Percentiles rank a stretch among this genome's conserved stretches.
phyloP scores from a whole-genome alignment of 37 sponge, comb jelly and placozoan genomes.

The Hexactinellida sp. region DNA sequence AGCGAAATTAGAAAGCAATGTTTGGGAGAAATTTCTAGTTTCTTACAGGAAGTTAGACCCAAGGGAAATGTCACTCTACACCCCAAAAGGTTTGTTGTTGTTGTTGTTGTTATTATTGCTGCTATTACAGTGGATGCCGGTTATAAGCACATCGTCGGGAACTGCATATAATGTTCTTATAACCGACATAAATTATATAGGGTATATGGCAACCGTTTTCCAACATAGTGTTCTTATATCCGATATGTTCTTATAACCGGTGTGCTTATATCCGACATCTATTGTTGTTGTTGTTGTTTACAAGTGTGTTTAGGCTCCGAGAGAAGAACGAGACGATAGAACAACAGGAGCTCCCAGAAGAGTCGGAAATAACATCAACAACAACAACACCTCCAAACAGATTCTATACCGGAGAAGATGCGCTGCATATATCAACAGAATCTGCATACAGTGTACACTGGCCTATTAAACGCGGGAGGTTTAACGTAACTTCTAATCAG shows the following conservation, averaged over 20 bases:
- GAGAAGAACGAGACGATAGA: neutral
- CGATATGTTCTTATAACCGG: too few species aligned
- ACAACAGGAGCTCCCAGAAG: neutral
- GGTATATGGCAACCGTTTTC: too few species aligned
- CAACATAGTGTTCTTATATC: too few species aligned
- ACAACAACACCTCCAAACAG: neutral
- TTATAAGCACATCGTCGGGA: too few species aligned
- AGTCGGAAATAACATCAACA: neutral
- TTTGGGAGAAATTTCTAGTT: neutral
- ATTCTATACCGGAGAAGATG: conserved; percentile 11
- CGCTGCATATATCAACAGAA: neutral
- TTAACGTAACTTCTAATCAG: conserved; percentile 20
- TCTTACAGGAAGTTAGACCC: neutral
- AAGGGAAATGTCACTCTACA: neutral
- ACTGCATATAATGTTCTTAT: too few species aligned
- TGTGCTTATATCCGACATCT: too few species aligned
- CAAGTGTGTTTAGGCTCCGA: neutral
- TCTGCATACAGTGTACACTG: neutral
- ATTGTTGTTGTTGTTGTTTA: too few species aligned
- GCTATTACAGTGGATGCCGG: neutral
- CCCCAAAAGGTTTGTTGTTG: neutral
- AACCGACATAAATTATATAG: too few species aligned
- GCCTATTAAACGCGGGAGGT: conserved; percentile 53
- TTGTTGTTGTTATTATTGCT: neutral
- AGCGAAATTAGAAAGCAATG: neutral